A percentile compares a stretch with the other conserved stretches of the same genome.
phyloP scores from a whole-genome alignment of 1,140 invertebrate species.

The Drosophila virilis region DNA sequence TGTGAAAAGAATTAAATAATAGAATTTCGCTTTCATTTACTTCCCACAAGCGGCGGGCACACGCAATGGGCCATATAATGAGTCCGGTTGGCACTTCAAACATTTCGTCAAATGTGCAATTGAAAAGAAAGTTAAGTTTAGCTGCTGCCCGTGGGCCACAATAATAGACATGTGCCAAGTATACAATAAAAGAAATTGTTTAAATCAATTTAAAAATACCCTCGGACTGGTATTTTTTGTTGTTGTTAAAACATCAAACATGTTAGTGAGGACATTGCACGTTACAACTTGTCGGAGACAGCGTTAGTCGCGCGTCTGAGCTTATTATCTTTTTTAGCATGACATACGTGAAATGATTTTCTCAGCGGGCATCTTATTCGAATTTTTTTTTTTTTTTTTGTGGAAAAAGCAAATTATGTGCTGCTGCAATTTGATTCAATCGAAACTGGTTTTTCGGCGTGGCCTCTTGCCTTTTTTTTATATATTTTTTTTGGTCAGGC shows the following conservation, averaged over 20 bases:
- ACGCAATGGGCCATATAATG: slow-evolving; percentile 49
- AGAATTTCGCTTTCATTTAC: slow-evolving; percentile 83
- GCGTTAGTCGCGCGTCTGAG: slow-evolving; percentile 25
- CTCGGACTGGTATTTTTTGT: slow-evolving; percentile 22
- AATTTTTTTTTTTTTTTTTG: slow-evolving; percentile 26
- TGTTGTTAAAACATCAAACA: slow-evolving; percentile 28
- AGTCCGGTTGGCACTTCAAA: slow-evolving; percentile 38
- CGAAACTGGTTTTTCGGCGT: slow-evolving; percentile 68
- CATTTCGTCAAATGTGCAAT: slow-evolving; percentile 64
- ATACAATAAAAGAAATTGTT: slow-evolving; percentile 48
- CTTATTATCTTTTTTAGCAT: slow-evolving; percentile 58
- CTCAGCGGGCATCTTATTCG: slow-evolving; percentile 38
- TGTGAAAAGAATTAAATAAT: slow-evolving; percentile 84
- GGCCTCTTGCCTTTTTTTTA: slow-evolving; percentile 34
- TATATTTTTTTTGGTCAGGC: slow-evolving; percentile 45
- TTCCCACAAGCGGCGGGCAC: slow-evolving; percentile 68
- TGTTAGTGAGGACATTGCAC: slow-evolving; percentile 25
- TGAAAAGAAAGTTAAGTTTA: slow-evolving; percentile 81
- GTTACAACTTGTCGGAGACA: slow-evolving; percentile 22
- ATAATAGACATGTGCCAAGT: slow-evolving; percentile 39
- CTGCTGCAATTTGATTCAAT: slow-evolving; percentile 75
- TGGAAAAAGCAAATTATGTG: slow-evolving; percentile 59
- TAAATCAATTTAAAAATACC: slow-evolving; percentile 60
- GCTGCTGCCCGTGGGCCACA: slow-evolving; percentile 16
- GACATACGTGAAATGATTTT: slow-evolving; percentile 60